Evolutionary conservation across 2,888 invertebrate species (phyloP).

Genomic region (Fissipunctia ypsillon): DNA sequence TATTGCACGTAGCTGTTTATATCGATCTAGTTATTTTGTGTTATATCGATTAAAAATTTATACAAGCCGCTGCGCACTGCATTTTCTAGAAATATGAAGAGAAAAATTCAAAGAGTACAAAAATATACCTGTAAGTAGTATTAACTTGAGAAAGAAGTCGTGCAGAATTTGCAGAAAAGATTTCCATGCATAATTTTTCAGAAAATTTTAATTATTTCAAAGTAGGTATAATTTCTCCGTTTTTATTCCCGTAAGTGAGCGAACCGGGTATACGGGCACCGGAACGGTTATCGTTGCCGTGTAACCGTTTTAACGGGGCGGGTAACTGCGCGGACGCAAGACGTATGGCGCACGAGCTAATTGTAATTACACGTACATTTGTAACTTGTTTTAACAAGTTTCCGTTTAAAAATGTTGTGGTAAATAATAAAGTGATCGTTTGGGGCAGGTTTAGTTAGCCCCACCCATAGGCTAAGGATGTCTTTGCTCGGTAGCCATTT

Average conservation of each 20-base stretch:
- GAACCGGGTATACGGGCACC: slow-evolving; percentile 47
- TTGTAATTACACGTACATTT: slow-evolving; percentile 62
- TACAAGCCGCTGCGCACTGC: too few species aligned
- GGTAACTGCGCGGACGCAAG: slow-evolving; percentile 59
- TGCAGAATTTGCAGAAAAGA: neutral
- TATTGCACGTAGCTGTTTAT: slow-evolving; percentile 31
- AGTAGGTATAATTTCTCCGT: slow-evolving; percentile 48
- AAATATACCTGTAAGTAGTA: neutral
- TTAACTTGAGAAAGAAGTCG: neutral
- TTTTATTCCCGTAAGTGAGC: slow-evolving; percentile 52
- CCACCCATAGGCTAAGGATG: neutral
- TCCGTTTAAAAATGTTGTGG: slow-evolving; percentile 43
- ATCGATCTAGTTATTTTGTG: slow-evolving; percentile 5
- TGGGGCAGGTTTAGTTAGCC: neutral
- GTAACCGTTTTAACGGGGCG: slow-evolving; percentile 66
- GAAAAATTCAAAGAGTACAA: neutral
- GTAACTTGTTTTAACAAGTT: slow-evolving; percentile 54
- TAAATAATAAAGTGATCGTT: slow-evolving; percentile 31
- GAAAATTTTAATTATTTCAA: slow-evolving; percentile 21
- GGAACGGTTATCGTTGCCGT: slow-evolving; percentile 58
- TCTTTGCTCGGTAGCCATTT: slow-evolving; percentile 6
- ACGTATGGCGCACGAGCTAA: slow-evolving; percentile 53
- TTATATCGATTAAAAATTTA: neutral
- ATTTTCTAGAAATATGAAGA: neutral
- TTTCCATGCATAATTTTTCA: slow-evolving; percentile 19